Percentiles rank a stretch among this genome's conserved stretches.
Evolutionary conservation across 2,888 invertebrate species (phyloP).

Genomic region (Mythimna lalbum): DNA sequence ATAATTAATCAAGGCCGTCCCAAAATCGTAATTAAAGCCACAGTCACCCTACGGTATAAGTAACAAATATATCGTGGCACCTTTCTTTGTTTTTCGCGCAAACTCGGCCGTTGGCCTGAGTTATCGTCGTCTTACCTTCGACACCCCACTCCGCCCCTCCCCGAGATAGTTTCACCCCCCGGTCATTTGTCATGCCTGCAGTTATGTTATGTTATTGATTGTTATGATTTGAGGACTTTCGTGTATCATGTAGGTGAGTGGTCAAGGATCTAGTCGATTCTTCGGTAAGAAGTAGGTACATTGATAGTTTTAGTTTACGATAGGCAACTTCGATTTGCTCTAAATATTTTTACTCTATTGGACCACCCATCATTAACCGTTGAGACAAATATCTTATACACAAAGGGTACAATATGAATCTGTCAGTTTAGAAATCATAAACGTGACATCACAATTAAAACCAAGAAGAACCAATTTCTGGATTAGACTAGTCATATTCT

Average conservation of each 20-base stretch:
- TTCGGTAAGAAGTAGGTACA: neutral
- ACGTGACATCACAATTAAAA: too few relatives aligned
- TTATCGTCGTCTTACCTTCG: constrained; percentile 74
- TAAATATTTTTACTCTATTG: too few relatives aligned
- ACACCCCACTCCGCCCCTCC: constrained; percentile 28
- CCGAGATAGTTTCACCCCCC: constrained; percentile 22
- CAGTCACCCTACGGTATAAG: constrained; percentile 66
- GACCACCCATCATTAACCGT: too few relatives aligned
- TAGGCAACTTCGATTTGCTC: neutral
- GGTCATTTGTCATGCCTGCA: constrained; percentile 77
- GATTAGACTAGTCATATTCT: too few relatives aligned
- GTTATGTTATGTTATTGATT: constrained; percentile 75
- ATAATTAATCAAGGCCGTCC: neutral
- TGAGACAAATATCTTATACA: too few relatives aligned
- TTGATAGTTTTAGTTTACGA: too few relatives aligned
- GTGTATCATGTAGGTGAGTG: constrained; percentile 30
- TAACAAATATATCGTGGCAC: constrained; percentile 75
- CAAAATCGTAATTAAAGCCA: neutral
- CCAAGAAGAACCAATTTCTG: too few relatives aligned
- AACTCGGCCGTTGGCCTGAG: constrained; percentile 76
- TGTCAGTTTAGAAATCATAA: too few relatives aligned
- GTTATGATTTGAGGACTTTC: constrained; percentile 65
- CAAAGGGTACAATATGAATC: too few relatives aligned
- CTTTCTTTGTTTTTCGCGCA: constrained; percentile 76
- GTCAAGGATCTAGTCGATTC: constrained; percentile 10